A percentile compares a stretch with the other conserved stretches of the same genome.
phyloP scores from a whole-genome alignment of 2,888 invertebrate species.

The Xestia c-nigrum region DNA sequence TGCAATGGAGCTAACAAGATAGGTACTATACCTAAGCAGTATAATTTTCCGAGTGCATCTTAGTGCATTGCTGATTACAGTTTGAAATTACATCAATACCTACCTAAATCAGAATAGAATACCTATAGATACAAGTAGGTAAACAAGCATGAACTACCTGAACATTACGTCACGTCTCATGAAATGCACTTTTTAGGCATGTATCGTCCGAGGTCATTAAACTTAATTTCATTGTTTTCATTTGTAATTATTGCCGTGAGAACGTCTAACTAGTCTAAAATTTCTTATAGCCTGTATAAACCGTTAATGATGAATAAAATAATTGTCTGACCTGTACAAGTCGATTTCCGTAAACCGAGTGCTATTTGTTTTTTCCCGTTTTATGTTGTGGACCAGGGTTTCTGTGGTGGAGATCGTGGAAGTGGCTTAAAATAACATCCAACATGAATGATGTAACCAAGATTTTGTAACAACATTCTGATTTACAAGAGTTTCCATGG shows the following conservation, averaged over 20 bases:
- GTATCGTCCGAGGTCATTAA: conserved; percentile 35
- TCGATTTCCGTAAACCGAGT: not conserved
- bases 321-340: conserved; percentile 9
- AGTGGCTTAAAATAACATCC: too few species aligned
- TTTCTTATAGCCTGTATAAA: not conserved
- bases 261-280: conserved; percentile 9
- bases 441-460: too few species aligned
- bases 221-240: conserved; percentile 36
- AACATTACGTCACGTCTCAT: not conserved
- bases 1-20: not conserved
- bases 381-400: not conserved
- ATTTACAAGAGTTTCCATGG: too few species aligned
- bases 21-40: not conserved
- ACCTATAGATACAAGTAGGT: not conserved
- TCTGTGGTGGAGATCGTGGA: not conserved
- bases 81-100: conserved; percentile 12
- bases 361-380: not conserved
- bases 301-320: conserved; percentile 31
- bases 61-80: not conserved
- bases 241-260: conserved; percentile 41
- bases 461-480: too few species aligned
- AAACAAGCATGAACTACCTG: not conserved
- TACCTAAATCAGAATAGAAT: not conserved
- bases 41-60: not conserved
- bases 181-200: conserved; percentile 8